Base-by-base conservation (phyloP, 1,140 invertebrate species). In the Danaus plexippus region DNA sequence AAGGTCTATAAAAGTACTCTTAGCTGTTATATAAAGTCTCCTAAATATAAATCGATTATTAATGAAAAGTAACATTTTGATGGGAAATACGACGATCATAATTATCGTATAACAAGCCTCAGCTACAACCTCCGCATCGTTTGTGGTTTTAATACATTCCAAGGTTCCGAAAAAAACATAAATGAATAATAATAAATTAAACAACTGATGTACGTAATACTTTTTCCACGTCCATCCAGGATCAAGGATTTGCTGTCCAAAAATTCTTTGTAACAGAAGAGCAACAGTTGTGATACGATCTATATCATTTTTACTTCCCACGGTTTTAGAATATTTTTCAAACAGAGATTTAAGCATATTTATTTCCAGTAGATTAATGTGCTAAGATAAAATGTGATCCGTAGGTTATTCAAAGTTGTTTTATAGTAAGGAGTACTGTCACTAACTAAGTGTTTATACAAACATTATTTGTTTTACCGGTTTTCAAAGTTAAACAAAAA, bases 81-180 rank as follows among this genome's bases (percentile, higher is more conserved):
- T 44, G 2, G 67, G 61, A 22, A 73, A 75, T 41, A 71, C 53
- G 4, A 50, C 50, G 3, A 68, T 73, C 56, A 82, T 69, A 9
- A 77, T 69, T 4, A 75, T 57, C 7, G 74, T 80, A 41, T 77
- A 84, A 43, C 52, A 73, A 11, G 71, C 79, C 62, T 84, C 73
- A n/a, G 71, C 71, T 11, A 69, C 61, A 2, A 71, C 43, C 13
- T 70, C 59, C 0, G 57, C 22, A 46, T 81, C 77, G 1, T 60
- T 66, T 0, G 66, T 69, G 1, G 60, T 59, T 42, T 63, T 66
- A 0, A 81, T 42, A 44, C 71, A 63, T 18, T 79, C 59, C 5
- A 73, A 22, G 8, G 79, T 84, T 2, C 80, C 80, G 22, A 76
- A 61, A 48, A 76, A 66, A 9, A 80, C 74, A 46, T 84, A 84